Evolutionary conservation across 2,113 vertebrate genomes (phyloP).

Genomic region (Oreocharis arfaki): DNA sequence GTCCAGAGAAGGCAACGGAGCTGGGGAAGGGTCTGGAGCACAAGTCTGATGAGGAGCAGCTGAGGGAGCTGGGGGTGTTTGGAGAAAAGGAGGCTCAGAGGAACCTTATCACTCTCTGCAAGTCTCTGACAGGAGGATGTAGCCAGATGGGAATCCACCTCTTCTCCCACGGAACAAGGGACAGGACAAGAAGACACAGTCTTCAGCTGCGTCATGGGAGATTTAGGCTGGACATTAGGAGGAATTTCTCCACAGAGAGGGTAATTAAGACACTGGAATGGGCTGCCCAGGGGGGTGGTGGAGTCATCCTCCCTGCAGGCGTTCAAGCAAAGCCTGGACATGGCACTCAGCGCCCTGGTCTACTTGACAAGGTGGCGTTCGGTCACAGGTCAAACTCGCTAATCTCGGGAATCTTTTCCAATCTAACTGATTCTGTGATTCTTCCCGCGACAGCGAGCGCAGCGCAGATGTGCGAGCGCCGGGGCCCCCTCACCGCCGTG

Average conservation of each 20-base stretch:
- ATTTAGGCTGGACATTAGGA: not conserved
- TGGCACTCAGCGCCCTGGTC: fast-evolving
- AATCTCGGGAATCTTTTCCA: not conserved
- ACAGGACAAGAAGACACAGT: not conserved
- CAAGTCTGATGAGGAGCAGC: not conserved
- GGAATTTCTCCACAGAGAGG: not conserved
- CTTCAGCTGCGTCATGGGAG: fast-evolving
- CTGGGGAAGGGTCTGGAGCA: not conserved
- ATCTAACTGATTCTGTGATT: not conserved
- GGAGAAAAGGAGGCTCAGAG: not conserved
- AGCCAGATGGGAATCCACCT: not conserved
- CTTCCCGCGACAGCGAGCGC: no score
- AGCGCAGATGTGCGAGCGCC: fast-evolving
- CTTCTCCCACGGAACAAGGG: no score
- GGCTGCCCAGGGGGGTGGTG: not conserved
- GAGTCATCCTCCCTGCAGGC: not conserved
- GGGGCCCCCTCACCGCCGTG: fast-evolving
- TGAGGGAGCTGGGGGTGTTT: not conserved
- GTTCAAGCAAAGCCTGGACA: not conserved
- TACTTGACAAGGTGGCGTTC: not conserved
- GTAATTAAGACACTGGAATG: not conserved
- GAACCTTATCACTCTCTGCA: fast-evolving
- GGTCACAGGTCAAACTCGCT: not conserved
- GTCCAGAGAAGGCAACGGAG: not conserved
- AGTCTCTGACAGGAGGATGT: no score